These are phyloP conservation scores for Eueides isabella DNA, from an alignment of 1,140 invertebrate species.

Conservation along the genomic window DNA sequence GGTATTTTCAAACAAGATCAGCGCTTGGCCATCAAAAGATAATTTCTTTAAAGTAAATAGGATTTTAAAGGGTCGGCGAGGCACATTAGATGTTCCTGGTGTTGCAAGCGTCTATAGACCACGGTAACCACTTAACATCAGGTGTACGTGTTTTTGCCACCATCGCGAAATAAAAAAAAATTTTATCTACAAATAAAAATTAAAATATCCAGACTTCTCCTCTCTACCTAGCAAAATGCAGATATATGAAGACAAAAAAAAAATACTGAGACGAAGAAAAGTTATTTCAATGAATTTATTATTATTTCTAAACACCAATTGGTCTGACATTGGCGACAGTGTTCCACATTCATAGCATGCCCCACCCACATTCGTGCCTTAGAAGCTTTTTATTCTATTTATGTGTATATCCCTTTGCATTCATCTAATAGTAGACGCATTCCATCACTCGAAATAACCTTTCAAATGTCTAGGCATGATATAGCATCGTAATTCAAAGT, in stretches of 20 bases:
- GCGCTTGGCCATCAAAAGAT: too few relatives aligned
- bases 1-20: too few relatives aligned
- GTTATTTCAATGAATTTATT: background rate
- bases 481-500: background rate
- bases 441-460: background rate
- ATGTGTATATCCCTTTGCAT: conserved; percentile 13
- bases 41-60: too few relatives aligned
- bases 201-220: background rate
- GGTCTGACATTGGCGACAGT: conserved; percentile 22
- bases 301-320: background rate
- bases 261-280: background rate
- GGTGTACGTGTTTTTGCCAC: too few relatives aligned
- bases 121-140: too few relatives aligned
- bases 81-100: too few relatives aligned
- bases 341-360: conserved; percentile 21
- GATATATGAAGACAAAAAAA: background rate
- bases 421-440: conserved; percentile 12
- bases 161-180: too few relatives aligned
- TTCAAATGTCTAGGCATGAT: background rate
- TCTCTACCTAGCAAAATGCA: background rate
- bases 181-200: too few relatives aligned
- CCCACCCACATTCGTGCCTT: conserved; percentile 17
- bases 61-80: too few relatives aligned
- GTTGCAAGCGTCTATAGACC: too few relatives aligned
- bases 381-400: conserved; percentile 22